Conservation (phyloP, 2,797 vertebrate genomes). For the Halcyon chelicuti region DNA sequence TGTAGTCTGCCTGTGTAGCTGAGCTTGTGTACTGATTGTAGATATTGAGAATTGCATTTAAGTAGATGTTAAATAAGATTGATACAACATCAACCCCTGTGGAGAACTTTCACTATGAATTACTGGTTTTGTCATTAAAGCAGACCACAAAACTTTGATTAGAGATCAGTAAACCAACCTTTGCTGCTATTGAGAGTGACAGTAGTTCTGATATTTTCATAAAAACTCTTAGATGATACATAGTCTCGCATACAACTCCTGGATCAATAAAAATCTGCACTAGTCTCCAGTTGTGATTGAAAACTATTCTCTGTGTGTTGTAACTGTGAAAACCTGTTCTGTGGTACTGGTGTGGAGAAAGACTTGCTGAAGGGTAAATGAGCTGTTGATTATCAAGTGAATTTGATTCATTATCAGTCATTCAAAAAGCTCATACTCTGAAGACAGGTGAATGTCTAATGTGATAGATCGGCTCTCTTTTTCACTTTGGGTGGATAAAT, state of each 20-base stretch:
- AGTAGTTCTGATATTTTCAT: constrained; percentile 63
- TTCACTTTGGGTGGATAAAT: neutral
- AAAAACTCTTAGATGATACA: constrained; percentile 11
- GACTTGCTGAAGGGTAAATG: neutral
- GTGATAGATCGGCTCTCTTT: neutral
- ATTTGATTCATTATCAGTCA: constrained; percentile 31
- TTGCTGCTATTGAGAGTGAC: constrained; percentile 26
- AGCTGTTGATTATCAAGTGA: neutral
- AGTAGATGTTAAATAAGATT: constrained; percentile 55
- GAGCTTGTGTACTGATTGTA: constrained; percentile 21
- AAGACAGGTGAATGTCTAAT: neutral
- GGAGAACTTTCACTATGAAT: constrained; percentile 43
- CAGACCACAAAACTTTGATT: constrained; percentile 34
- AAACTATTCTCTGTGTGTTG: neutral
- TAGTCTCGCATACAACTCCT: neutral
- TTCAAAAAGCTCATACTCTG: neutral
- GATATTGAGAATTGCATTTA: constrained; percentile 4
- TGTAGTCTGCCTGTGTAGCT: neutral
- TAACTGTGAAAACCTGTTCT: neutral
- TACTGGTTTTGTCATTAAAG: constrained; percentile 13
- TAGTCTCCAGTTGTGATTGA: neutral
- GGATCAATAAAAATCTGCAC: constrained; percentile 5
- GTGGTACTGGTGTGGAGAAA: neutral
- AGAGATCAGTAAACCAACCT: constrained; percentile 23
- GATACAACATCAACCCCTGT: neutral